phyloP scores from a whole-genome alignment of 1,140 invertebrate genomes.

The Muscidifurax raptorellus region DNA sequence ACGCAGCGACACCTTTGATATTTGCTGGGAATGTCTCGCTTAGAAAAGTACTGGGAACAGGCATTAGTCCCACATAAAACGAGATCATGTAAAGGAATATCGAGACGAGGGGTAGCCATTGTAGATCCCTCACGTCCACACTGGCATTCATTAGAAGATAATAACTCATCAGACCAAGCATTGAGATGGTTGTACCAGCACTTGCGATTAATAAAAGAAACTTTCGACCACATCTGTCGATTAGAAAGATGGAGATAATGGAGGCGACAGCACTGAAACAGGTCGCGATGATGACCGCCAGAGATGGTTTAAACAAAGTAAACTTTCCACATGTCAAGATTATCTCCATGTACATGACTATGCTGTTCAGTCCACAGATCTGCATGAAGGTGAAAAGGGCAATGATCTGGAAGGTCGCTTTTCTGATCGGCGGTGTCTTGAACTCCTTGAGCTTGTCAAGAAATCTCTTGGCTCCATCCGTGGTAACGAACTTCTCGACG shows the following conservation, averaged over 20 bases:
- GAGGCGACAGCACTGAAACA: conserved; percentile 77
- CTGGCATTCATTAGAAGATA: conserved; percentile 78
- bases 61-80: no score
- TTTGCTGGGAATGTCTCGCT: conserved; percentile 84
- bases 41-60: conserved; percentile 78
- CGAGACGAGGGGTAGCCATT: conserved; percentile 55
- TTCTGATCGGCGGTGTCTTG: conserved; percentile 64
- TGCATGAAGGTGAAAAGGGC: conserved; percentile 85
- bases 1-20: conserved; percentile 80
- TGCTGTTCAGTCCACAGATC: conserved; percentile 82
- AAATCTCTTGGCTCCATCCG: neutral
- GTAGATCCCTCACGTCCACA: conserved; percentile 66
- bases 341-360: conserved; percentile 84
- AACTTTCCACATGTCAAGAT: conserved; percentile 81
- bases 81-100: conserved; percentile 51
- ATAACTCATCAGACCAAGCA: conserved; percentile 78
- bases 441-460: conserved; percentile 32
- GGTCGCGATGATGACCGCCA: conserved; percentile 81
- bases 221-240: conserved; percentile 84
- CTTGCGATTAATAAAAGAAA: conserved; percentile 79
- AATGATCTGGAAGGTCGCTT: conserved; percentile 79
- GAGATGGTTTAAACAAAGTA: conserved; percentile 68
- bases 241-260: conserved; percentile 77
- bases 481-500: conserved; percentile 34
- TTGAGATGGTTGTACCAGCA: conserved; percentile 74